Percentiles rank a stretch among this genome's conserved stretches.
Evolutionary conservation across 2,888 invertebrate genomes (phyloP).

Genomic region (Xylota sylvarum): DNA sequence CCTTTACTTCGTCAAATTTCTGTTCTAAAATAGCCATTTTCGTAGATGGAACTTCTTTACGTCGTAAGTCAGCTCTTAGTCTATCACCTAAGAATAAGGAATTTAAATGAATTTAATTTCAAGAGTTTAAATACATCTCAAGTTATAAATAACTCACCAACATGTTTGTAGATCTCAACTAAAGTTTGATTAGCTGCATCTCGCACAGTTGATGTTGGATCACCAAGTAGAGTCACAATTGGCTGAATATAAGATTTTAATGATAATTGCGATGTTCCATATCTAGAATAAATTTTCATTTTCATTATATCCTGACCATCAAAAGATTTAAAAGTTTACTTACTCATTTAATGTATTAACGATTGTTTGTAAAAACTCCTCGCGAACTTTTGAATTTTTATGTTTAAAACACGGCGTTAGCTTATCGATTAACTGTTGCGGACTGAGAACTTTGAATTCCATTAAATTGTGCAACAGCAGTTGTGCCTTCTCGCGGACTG

Average conservation of each 20-base stretch:
- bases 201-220: slow-evolving; percentile 94
- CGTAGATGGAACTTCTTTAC: slow-evolving; percentile 91
- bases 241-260: slow-evolving; percentile 93
- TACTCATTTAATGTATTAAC: slow-evolving; percentile 93
- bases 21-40: slow-evolving; percentile 90
- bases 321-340: slow-evolving; percentile 82
- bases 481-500: slow-evolving; percentile 91
- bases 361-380: slow-evolving; percentile 94
- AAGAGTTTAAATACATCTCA: background rate
- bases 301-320: background rate
- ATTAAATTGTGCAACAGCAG: slow-evolving; percentile 90
- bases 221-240: slow-evolving; percentile 93
- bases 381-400: slow-evolving; percentile 96
- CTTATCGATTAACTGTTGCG: slow-evolving; percentile 90
- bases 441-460: slow-evolving; percentile 89
- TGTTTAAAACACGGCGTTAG: slow-evolving; percentile 90
- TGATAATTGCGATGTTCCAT: slow-evolving; percentile 93
- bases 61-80: slow-evolving; percentile 92
- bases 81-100: slow-evolving; percentile 88
- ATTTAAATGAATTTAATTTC: background rate
- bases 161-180: slow-evolving; percentile 96
- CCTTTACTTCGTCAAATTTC: slow-evolving; percentile 94
- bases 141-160: slow-evolving; percentile 87
- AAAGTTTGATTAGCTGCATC: slow-evolving; percentile 94
- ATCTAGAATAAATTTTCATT: slow-evolving; percentile 86